These are phyloP conservation scores for Ypsolopha sequella DNA, from an alignment of 2,888 invertebrate genomes.

Conservation along the genomic window DNA sequence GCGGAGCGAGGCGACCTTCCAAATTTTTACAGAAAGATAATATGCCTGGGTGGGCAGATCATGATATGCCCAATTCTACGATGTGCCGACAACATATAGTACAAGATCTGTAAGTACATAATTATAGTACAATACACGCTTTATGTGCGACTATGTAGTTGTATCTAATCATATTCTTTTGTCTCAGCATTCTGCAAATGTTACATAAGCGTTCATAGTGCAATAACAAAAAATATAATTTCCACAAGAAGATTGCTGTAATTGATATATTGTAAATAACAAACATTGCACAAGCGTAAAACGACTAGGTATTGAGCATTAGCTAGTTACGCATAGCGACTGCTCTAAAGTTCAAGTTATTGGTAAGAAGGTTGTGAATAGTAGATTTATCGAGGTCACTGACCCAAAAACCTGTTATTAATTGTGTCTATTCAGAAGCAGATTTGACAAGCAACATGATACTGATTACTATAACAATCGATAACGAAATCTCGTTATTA, in stretches of 20 bases:
- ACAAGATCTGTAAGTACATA: neutral
- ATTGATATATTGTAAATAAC: conserved; percentile 3
- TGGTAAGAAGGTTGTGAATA: neutral
- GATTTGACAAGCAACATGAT: neutral
- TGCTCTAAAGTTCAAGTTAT: neutral
- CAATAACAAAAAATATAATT: neutral
- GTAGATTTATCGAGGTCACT: conserved; percentile 35
- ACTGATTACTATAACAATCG: neutral
- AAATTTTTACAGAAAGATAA: too few relatives aligned
- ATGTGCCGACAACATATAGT: neutral
- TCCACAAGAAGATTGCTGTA: conserved; percentile 1
- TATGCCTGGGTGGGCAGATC: too few relatives aligned
- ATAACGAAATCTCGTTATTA: conserved; percentile 13
- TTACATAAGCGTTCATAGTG: neutral
- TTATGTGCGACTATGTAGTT: too few relatives aligned
- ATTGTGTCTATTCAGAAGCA: too few relatives aligned
- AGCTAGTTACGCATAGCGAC: neutral
- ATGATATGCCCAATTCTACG: too few relatives aligned
- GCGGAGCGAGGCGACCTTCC: too few relatives aligned
- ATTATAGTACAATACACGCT: too few relatives aligned
- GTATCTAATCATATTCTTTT: too few relatives aligned
- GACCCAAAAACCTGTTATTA: conserved; percentile 52
- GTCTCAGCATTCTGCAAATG: neutral
- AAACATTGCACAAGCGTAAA: conserved; percentile 1
- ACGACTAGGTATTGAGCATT: neutral